Base-by-base conservation (phyloP, 1,140 invertebrate genomes). In the Drosophila nannoptera region DNA sequence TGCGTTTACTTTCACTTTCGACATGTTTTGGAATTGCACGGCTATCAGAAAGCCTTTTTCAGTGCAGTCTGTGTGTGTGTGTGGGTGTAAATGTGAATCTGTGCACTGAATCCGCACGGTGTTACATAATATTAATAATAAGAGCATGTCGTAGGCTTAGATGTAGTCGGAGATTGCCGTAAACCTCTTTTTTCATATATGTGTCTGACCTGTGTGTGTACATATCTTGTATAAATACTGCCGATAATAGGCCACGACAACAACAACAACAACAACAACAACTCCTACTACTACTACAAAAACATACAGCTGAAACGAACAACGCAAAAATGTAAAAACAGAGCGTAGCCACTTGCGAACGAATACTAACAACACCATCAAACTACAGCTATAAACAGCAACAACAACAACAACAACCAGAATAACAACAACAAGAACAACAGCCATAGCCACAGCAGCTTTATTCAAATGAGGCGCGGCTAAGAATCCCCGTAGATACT, bases 101-200 rank as follows among this genome's bases (percentile, higher is more conserved):
- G n/a, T n/a, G n/a, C 22, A 22, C 22, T 22, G 22, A 22, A 22
- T 2, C 22, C 22, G 3, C 22, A 22, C 22, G 45, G 36, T 45
- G 63, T 83, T 83, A 84, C 56, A 73, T 83, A 83, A 83, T 61
- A 63, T 66, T 70, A 48, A 59, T 70, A 48, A 59, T 38, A 70
- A 43, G 45, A 84, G 75, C 72, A 84, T 84, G 68, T 38, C 40
- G 49, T 43, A 40, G 38, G 50, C 54, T 46, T 52, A 53, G 22
- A 43, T 62, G 45, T 62, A 45, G 40, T 73, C 32, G 33, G 38
- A 22, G 8, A 14, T 12, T 16, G 40, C 32, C 31, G 40, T 43
- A 6, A 56, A 56, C n/a, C 16, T 43, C 8, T 56, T 7, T 66
- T 54, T 53, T 49, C 50, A 43, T 50, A 31, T 54, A 50, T 42